Base-by-base conservation (phyloP, 2,113 vertebrate species). In the Salvator merianae region DNA sequence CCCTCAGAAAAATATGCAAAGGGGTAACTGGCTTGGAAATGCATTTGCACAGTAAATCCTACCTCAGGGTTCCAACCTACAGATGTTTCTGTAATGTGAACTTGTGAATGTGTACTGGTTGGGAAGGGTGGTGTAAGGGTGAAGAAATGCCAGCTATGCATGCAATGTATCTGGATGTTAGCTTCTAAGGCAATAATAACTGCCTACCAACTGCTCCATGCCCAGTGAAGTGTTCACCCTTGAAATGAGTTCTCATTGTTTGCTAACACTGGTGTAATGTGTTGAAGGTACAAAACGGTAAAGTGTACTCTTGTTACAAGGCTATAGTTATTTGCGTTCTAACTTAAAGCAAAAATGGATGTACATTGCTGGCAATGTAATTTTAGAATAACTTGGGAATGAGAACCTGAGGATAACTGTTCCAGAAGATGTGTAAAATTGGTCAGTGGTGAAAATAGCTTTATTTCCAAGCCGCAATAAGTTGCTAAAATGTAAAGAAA, bases 1-100 rank as follows among this genome's bases (percentile, higher is more conserved):
- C 99, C 98, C 98, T 98, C 97, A 97, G 95, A 97, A 98, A 98
- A 98, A 97, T 98, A 98, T 97, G 97, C 97, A 98, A 97, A 96
- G 98, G 97, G 97, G 98, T 98, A 99, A 98, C 98, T 97, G 98
- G 97, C 96, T 97, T 95, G 95, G 91, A 95, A 95, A 93, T 89
- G 83, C 93, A 93, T 94, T 81, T 95, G 82, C 86, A 73, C 85
- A 92, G 93, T 89, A 94, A 96, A 95, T 96, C 93, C 94, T 93
- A 92, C 90, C 92, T 94, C 92, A 91, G 90, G 89, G 90, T 94
- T 92, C 92, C 90, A 93, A 91, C 91, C 91, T 95, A 89, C 84
- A 92, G 93, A 95, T 94, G 93, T 95, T 95, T 93, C 92, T 92
- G 81, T 92, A 94, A 85, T 93, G 86, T 93, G 93, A 91, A 91